Conservation (phyloP, 2,888 invertebrate species). For the Drosophila antonietae region DNA sequence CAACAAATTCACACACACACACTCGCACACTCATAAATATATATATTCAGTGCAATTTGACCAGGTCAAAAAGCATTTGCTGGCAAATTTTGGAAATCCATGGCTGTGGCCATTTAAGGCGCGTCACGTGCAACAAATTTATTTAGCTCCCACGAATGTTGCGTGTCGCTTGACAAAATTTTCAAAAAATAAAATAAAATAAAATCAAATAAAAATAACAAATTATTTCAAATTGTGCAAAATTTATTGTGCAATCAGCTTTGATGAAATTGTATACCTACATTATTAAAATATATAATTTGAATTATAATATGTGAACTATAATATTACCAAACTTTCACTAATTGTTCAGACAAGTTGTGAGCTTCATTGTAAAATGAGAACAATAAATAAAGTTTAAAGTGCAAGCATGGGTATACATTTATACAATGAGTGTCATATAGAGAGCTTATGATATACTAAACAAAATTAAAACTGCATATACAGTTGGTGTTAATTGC, state of each 20-base stretch:
- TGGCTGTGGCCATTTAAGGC: slow-evolving; percentile 49
- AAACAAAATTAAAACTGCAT: too few species aligned
- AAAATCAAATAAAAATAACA: neutral
- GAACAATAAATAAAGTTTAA: too few species aligned
- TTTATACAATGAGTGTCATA: too few species aligned
- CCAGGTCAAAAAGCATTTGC: slow-evolving; percentile 30
- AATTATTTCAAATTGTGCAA: slow-evolving; percentile 17
- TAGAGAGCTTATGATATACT: too few species aligned
- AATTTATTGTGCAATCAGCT: slow-evolving; percentile 29
- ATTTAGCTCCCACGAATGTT: slow-evolving; percentile 25
- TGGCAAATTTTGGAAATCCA: slow-evolving; percentile 34
- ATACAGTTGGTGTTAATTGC: too few species aligned
- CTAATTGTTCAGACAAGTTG: too few species aligned
- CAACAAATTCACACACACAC: slow-evolving; percentile 46
- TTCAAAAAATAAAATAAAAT: slow-evolving; percentile 4
- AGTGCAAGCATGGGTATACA: too few species aligned
- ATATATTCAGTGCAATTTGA: slow-evolving; percentile 44
- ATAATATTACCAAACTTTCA: too few species aligned
- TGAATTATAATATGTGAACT: neutral
- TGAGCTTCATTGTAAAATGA: too few species aligned
- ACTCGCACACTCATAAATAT: slow-evolving; percentile 31
- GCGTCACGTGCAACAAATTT: slow-evolving; percentile 69
- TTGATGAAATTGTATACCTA: neutral
- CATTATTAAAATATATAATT: neutral
- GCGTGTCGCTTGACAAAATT: slow-evolving; percentile 17